phyloP scores from a whole-genome alignment of 2,113 vertebrate genomes.

The Sylvia atricapilla region DNA sequence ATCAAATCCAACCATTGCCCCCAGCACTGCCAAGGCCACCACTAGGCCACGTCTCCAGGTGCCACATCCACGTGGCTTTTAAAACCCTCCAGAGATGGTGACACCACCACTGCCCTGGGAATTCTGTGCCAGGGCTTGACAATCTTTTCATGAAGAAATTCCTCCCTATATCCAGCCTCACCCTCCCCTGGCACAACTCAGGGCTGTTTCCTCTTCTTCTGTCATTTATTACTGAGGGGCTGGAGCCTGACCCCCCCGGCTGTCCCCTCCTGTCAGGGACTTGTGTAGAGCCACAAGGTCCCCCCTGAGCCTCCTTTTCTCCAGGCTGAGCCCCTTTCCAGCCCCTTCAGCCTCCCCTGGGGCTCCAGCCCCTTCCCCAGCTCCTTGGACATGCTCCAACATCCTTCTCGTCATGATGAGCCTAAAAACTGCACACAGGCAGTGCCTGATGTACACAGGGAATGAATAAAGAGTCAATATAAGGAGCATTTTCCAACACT shows the following conservation, averaged over 20 bases:
- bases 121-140: background rate
- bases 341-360: background rate
- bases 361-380: background rate
- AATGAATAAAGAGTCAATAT: background rate
- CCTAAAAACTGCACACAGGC: background rate
- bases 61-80: background rate
- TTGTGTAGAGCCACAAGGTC: background rate
- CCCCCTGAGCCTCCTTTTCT: background rate
- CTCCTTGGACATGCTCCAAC: rapidly evolving
- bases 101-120: background rate
- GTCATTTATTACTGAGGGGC: rapidly evolving
- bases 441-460: background rate
- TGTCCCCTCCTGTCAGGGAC: background rate
- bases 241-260: rapidly evolving
- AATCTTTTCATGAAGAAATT: background rate
- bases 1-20: background rate
- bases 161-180: background rate
- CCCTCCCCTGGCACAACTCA: rapidly evolving
- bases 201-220: background rate
- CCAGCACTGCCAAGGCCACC: background rate
- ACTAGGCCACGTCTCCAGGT: background rate
- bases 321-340: background rate
- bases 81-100: background rate
- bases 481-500: background rate
- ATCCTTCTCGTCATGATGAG: background rate